A percentile compares a stretch with the other conserved stretches of the same genome.
phyloP scores from a whole-genome alignment of 2,113 vertebrate species.

The Cottus gobio region DNA sequence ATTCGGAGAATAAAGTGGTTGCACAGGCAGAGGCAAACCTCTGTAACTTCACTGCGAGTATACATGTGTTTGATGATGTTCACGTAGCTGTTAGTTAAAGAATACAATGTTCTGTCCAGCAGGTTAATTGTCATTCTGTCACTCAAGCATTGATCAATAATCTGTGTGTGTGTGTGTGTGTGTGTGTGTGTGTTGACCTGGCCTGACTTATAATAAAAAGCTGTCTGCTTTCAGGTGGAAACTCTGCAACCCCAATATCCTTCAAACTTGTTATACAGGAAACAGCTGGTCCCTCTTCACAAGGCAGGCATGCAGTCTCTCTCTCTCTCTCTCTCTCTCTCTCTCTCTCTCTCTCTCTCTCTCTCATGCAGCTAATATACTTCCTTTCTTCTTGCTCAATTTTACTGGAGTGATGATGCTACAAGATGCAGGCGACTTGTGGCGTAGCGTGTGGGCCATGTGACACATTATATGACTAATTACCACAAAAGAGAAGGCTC shows the following conservation, averaged over 20 bases:
- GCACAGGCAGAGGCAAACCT: too few relatives aligned
- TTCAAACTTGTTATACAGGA: constrained; percentile 59
- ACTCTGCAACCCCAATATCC: constrained; percentile 62
- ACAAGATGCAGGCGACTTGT: constrained; percentile 13
- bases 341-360: background rate
- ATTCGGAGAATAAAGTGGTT: too few relatives aligned
- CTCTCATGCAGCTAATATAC: constrained; percentile 43
- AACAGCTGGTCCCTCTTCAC: constrained; percentile 37
- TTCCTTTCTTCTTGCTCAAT: constrained; percentile 46
- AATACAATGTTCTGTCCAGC: background rate
- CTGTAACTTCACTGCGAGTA: background rate
- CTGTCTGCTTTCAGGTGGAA: constrained; percentile 37
- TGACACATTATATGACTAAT: constrained; percentile 61
- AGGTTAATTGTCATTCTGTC: background rate
- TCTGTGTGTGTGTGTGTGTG: background rate
- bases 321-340: background rate
- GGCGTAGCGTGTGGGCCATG: background rate
- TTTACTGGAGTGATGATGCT: constrained; percentile 44
- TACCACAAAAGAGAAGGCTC: constrained; percentile 45
- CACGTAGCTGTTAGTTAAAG: background rate
- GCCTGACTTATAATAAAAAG: constrained; percentile 60
- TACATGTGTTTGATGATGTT: background rate
- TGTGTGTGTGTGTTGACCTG: constrained; percentile 14
- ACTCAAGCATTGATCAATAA: constrained; percentile 17
- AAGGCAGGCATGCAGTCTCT: too few relatives aligned